These are phyloP conservation scores for Emydoidea blandingii DNA, from an alignment of 2,797 vertebrate species.

Conservation along the genomic window DNA sequence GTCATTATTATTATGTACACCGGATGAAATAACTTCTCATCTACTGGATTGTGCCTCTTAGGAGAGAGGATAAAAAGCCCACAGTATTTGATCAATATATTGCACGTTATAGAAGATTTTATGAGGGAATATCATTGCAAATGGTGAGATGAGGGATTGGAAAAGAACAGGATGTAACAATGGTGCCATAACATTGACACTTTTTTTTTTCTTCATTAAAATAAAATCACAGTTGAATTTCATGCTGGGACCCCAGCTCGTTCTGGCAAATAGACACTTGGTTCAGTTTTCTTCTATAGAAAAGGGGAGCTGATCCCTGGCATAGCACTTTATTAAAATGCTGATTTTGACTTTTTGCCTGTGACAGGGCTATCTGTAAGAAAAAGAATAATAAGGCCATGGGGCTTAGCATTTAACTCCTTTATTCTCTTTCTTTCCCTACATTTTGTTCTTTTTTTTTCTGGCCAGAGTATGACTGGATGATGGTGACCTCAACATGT, in stretches of 20 bases:
- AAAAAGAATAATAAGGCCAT: slow-evolving; percentile 14
- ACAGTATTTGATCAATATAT: background rate
- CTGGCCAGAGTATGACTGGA: background rate
- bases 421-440: background rate
- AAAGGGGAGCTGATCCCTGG: slow-evolving; percentile 15
- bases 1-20: background rate
- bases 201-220: background rate
- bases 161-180: background rate
- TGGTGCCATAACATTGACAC: background rate
- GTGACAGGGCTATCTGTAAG: slow-evolving; percentile 48
- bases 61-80: background rate
- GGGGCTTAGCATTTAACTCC: slow-evolving; percentile 8
- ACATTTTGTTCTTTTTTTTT: background rate
- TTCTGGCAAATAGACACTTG: slow-evolving; percentile 33
- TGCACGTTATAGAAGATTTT: background rate
- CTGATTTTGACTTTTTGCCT: slow-evolving; percentile 72
- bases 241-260: background rate
- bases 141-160: background rate
- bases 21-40: background rate
- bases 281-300: slow-evolving; percentile 22
- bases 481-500: background rate
- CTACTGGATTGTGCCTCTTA: background rate
- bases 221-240: slow-evolving; percentile 4
- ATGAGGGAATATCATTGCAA: background rate
- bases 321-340: slow-evolving; percentile 58